Evolutionary conservation across 2,888 invertebrate species (phyloP).

Genomic region (Drosophila neotestacea): DNA sequence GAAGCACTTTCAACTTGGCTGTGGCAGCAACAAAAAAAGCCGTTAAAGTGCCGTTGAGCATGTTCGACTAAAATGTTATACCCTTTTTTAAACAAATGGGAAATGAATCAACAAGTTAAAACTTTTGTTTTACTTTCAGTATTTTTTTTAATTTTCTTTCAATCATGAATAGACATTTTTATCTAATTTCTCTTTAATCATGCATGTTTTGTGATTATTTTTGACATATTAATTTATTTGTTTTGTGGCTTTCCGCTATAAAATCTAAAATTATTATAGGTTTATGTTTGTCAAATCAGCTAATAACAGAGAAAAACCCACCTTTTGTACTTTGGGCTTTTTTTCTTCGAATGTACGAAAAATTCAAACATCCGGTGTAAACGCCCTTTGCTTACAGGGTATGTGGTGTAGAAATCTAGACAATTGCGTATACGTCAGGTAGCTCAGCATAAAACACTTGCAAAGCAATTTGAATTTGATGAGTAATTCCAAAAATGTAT

Average conservation of each 20-base stretch:
- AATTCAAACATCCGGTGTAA: background rate
- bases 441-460: slow-evolving; percentile 59
- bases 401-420: slow-evolving; percentile 11
- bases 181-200: background rate
- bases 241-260: too few relatives aligned
- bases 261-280: too few relatives aligned
- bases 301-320: too few relatives aligned
- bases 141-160: background rate
- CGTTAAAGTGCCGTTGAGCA: slow-evolving; percentile 18
- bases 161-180: too few relatives aligned
- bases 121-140: background rate
- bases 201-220: too few relatives aligned
- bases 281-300: too few relatives aligned
- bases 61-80: slow-evolving; percentile 20
- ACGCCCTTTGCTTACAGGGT: background rate
- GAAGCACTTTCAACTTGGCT: slow-evolving; percentile 68
- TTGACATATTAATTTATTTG: too few relatives aligned
- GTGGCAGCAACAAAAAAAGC: slow-evolving; percentile 31
- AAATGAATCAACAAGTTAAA: slow-evolving; percentile 1
- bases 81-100: slow-evolving; percentile 8
- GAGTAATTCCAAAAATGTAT: slow-evolving; percentile 61
- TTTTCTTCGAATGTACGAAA: too few relatives aligned
- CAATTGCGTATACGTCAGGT: slow-evolving; percentile 62
- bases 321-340: too few relatives aligned
- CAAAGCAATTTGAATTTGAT: slow-evolving; percentile 65